These are phyloP conservation scores for Bolinopsis microptera DNA, from an alignment of 37 sponge, comb jelly and placozoan genomes.

Conservation along the genomic window DNA sequence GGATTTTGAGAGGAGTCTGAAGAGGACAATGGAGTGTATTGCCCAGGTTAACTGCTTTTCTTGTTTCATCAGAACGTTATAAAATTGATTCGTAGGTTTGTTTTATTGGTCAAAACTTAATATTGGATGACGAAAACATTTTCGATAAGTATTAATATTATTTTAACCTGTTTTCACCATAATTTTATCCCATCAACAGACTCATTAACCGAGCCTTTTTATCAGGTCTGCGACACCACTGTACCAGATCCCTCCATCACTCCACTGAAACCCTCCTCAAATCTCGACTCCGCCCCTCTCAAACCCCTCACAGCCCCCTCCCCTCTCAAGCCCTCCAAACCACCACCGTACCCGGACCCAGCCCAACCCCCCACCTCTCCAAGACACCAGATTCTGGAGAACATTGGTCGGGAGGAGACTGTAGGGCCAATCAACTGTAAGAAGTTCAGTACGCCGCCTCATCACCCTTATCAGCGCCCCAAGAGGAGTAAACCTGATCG, in stretches of 20 bases:
- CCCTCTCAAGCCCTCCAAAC: neutral
- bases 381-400: neutral
- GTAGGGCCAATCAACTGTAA: slow-evolving; percentile 4
- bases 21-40: slow-evolving; percentile 56
- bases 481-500: neutral
- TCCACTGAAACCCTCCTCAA: neutral
- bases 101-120: no score
- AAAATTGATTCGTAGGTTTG: no score
- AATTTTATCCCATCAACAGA: no score
- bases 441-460: slow-evolving; percentile 55
- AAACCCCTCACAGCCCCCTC: neutral
- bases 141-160: no score
- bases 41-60: slow-evolving; percentile 56
- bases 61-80: no score
- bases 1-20: slow-evolving; percentile 64
- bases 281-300: neutral
- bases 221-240: slow-evolving; percentile 61
- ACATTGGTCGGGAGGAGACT: neutral
- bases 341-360: neutral
- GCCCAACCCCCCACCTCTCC: neutral
- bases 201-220: no score
- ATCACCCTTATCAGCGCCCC: slow-evolving; percentile 8
- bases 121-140: no score
- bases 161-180: no score
- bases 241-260: slow-evolving; percentile 6